Evolutionary conservation across 2,888 invertebrate genomes (phyloP).

Genomic region (Aleiodes alternator): DNA sequence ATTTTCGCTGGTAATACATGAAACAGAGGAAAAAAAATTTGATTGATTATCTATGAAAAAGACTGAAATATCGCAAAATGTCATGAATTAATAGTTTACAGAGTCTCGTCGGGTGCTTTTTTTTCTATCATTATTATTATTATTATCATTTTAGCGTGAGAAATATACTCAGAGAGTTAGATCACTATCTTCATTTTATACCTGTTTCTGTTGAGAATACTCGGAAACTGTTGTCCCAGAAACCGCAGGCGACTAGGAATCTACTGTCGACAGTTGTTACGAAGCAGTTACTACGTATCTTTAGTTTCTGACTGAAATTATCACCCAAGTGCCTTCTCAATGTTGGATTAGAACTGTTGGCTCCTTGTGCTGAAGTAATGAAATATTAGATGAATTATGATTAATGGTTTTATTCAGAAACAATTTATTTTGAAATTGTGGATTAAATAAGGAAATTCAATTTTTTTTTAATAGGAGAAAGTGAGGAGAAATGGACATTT

Average conservation of each 20-base stretch:
- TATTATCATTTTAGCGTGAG: background rate
- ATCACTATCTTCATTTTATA: conserved; percentile 67
- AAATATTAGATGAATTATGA: too few species aligned
- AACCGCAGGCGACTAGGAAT: conserved; percentile 97
- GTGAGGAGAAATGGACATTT: too few species aligned
- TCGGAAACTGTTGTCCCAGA: conserved; percentile 99
- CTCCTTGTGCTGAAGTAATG: conserved; percentile 81
- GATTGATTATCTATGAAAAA: background rate
- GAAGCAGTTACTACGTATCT: conserved; percentile 95
- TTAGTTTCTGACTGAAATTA: conserved; percentile 97
- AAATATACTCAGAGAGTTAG: background rate
- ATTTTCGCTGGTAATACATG: conserved; percentile 87
- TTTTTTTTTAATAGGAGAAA: too few species aligned
- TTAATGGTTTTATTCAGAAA: too few species aligned
- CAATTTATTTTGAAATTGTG: too few species aligned
- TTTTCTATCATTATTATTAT: background rate
- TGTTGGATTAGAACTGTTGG: conserved; percentile 85
- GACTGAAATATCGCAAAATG: too few species aligned
- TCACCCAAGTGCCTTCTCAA: conserved; percentile 94
- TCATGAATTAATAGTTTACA: background rate
- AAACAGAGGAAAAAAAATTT: conserved; percentile 31
- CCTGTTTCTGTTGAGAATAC: conserved; percentile 98
- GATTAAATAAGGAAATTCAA: too few species aligned
- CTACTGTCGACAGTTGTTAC: conserved; percentile 98
- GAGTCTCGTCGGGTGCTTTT: background rate